Evolutionary conservation across 2,113 vertebrate genomes (phyloP), one percentile per base, ranked within the genome.

Genomic region (Brevimyrus niger): DNA sequence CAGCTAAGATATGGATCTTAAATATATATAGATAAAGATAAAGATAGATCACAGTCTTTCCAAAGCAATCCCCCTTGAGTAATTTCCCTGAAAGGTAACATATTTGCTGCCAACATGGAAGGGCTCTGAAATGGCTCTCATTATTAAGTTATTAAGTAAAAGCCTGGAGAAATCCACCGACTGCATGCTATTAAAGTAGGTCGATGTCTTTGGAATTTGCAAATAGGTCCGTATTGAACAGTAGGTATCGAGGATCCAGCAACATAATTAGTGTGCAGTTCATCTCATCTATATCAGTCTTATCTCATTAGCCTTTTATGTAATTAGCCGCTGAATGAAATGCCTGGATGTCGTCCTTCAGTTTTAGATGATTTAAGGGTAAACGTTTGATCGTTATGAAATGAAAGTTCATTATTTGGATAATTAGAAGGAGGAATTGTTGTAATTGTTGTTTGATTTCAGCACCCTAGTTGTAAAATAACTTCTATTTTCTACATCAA

Each of bases 101-200:
- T 31, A 51, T 86, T 86, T 86, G 27, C 10, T 17, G 23, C 27
- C n/a, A 86, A 47, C 4, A 31, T 86, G 85, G 85, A 86, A 84
- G 44, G 42, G 23, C 42, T 84, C 46, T 7, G 19, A 84, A 19
- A 53, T 38, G 47, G 31, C 11, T 87, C 50, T 53, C 15, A 47
- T 87, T 87, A 87, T 87, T 87, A 87, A 35, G 47, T 87, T 53
- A 87, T 87, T 87, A 87, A 35, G 47, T 87, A 31, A 21, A 55
- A 51, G 85, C 47, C 23, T 53, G 85, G 31, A 87, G 21, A 47
- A 47, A n/a, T 80, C 82, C 42, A 84, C 44, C 1, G 44, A 13
- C 82, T 84, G 82, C 44, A 47, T 42, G 21, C 38, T 42, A 84
- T 84, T 84, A 84, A 84, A 84, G 21, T 46, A 47, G 38, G 82